Evolutionary conservation across 2,797 vertebrate genomes (phyloP).

Genomic region (Muscicapa comitata): DNA sequence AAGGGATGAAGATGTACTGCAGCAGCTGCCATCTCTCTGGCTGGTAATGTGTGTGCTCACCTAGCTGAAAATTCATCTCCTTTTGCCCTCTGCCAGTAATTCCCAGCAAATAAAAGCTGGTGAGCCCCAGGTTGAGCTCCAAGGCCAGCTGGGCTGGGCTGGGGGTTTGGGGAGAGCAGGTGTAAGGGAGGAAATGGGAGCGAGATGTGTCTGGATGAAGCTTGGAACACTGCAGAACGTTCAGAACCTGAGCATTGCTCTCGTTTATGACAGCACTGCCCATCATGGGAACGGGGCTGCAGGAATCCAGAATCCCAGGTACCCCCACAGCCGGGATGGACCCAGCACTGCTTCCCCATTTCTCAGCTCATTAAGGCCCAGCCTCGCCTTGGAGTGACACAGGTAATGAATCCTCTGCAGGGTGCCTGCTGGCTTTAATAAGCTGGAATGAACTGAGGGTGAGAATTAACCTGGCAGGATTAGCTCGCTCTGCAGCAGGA

Average conservation of each 20-base stretch:
- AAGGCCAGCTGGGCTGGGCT: not conserved
- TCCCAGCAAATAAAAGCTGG: not conserved
- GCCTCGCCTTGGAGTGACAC: constrained; percentile 58
- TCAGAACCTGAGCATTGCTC: not conserved
- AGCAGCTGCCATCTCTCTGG: constrained; percentile 15
- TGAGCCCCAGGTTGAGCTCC: not conserved
- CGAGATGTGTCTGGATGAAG: accelerated
- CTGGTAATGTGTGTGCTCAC: not conserved
- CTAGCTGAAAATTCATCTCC: constrained; percentile 26
- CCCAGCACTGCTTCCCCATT: not conserved
- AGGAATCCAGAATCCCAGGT: not conserved
- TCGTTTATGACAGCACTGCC: not conserved
- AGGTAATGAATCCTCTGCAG: constrained; percentile 70
- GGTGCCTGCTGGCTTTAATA: constrained; percentile 73
- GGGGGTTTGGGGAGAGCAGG: not conserved
- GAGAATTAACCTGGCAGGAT: constrained; percentile 74
- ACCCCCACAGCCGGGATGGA: not conserved
- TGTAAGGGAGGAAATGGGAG: accelerated
- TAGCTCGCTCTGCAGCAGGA: constrained; percentile 56
- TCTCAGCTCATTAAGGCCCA: constrained; percentile 55
- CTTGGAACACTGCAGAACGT: not conserved
- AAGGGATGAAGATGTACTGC: constrained; percentile 54
- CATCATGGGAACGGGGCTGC: accelerated
- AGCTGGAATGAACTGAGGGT: constrained; percentile 67
- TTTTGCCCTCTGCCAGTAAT: constrained; percentile 11